Conservation (phyloP, 2,797 vertebrate genomes). For the Adrianichthys oophorus region DNA sequence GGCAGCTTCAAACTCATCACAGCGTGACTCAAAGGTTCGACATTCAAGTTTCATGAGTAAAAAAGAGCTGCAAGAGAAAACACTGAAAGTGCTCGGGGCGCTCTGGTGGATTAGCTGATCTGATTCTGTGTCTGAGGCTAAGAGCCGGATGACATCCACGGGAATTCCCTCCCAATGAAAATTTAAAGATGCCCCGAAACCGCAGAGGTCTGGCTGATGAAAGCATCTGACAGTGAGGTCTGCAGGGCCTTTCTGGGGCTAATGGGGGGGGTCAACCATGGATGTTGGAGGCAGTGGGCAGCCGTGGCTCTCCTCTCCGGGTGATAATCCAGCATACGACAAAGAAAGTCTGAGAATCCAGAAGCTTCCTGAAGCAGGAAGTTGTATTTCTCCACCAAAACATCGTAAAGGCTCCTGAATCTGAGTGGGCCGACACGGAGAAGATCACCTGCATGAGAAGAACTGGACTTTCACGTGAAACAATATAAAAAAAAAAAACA, state of each 20-base stretch:
- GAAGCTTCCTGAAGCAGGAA: constrained; percentile 71
- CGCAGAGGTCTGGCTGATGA: background rate
- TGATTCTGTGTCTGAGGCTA: constrained; percentile 1
- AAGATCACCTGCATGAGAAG: constrained; percentile 75
- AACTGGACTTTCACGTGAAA: background rate
- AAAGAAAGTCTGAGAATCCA: constrained; percentile 78
- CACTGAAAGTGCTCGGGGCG: constrained; percentile 10
- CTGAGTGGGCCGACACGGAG: constrained; percentile 67
- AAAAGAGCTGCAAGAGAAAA: background rate
- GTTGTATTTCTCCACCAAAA: constrained; percentile 81
- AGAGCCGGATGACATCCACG: constrained; percentile 1
- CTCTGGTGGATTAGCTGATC: background rate
- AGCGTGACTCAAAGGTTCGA: background rate
- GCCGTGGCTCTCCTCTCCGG: constrained; percentile 80
- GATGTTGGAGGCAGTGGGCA: constrained; percentile 80
- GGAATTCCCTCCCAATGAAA: constrained; percentile 11
- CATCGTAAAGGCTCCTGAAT: constrained; percentile 75
- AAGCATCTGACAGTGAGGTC: constrained; percentile 26
- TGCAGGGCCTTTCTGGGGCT: background rate
- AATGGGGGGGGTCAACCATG: constrained; percentile 73
- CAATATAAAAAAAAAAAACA: too few relatives aligned
- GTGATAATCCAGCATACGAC: constrained; percentile 78
- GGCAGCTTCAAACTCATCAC: too few relatives aligned
- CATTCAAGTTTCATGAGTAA: background rate
- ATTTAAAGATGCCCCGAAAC: constrained; percentile 9